Evolutionary conservation across 2,888 invertebrate species (phyloP), one percentile per base, ranked within the genome.

Genomic region (Oxystoma pomonae): DNA sequence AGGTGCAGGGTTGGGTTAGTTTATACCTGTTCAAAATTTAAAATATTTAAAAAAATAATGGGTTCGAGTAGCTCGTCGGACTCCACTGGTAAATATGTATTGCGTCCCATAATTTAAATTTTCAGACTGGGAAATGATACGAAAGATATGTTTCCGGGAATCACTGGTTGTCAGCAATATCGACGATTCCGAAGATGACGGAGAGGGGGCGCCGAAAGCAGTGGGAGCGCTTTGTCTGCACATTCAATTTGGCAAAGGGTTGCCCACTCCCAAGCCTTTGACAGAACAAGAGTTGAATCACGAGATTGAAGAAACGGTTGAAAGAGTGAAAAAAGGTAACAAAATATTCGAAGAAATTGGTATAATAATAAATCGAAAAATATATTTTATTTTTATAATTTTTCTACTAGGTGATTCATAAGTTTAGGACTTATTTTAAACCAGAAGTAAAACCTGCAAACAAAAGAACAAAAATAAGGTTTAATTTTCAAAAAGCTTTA

Each of bases 141-240:
- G 81, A 68, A 76, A 82, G 67, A 69, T 86, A 69, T 81, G 83
- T 70, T 86, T 86, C 72, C 80, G 81, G 20, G 86, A 86, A 77
- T 81, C 81, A 2, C 74, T 86, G 56, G 71, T 86, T 58, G 79
- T 86, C 59, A 84, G 85, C 72, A 83, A 82, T 69, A 80, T 83
- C 7, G 82, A 83, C 57, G 19, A 52, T 1, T 1, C 80, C 12
- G 17, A 17, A 1, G 20, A n/a, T 9, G 21, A 80, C 21, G 79
- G 79, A 18, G 58, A 72, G 20, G 58, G 58, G 56, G 49, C 63
- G 9, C 71, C 74, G 1, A 78, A 68, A 21, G 68, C 71, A 64
- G 77, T 78, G 71, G 69, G 82, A 71, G 71, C 80, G 66, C 49
- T 82, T 75, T 67, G 82, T 77, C 64, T 84, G 76, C 68, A 83